These are phyloP conservation scores for Brachionus calyciflorus DNA, from an alignment of 1,140 invertebrate species.

Conservation along the genomic window DNA sequence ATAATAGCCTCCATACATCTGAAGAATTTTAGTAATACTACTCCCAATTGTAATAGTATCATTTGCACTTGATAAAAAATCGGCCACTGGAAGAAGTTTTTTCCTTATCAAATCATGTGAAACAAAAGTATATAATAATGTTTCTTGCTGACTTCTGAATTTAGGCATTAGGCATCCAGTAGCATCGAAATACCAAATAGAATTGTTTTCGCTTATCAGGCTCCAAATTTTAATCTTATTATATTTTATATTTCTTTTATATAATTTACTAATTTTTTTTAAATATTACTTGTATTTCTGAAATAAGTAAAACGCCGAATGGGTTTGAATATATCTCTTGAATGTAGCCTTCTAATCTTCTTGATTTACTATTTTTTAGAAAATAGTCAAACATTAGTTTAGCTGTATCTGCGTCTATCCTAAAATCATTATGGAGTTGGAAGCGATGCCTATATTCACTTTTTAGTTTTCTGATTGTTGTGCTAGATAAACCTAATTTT, in stretches of 20 bases:
- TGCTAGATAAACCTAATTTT: too few relatives aligned
- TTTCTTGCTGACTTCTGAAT: not conserved
- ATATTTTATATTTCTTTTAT: not conserved
- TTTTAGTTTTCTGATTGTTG: constrained; percentile 1
- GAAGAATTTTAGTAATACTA: too few relatives aligned
- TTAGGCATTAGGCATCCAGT: constrained; percentile 6
- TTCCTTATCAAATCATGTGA: not conserved
- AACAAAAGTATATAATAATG: not conserved
- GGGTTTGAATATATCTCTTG: not conserved
- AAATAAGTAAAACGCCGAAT: not conserved
- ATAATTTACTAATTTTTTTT: not conserved
- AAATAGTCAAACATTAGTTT: not conserved
- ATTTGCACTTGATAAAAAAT: not conserved
- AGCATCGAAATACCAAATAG: not conserved
- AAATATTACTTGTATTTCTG: constrained; percentile 29
- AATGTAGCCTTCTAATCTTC: not conserved
- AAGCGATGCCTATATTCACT: not conserved
- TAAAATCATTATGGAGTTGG: not conserved
- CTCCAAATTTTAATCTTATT: constrained; percentile 3
- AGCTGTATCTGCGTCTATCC: not conserved
- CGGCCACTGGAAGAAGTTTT: not conserved
- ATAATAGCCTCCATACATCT: not conserved
- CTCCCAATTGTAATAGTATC: not conserved
- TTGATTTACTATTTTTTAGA: not conserved
- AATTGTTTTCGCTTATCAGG: not conserved